phyloP scores from a whole-genome alignment of 2,113 vertebrate species.

The Tragelaphus buxtoni region DNA sequence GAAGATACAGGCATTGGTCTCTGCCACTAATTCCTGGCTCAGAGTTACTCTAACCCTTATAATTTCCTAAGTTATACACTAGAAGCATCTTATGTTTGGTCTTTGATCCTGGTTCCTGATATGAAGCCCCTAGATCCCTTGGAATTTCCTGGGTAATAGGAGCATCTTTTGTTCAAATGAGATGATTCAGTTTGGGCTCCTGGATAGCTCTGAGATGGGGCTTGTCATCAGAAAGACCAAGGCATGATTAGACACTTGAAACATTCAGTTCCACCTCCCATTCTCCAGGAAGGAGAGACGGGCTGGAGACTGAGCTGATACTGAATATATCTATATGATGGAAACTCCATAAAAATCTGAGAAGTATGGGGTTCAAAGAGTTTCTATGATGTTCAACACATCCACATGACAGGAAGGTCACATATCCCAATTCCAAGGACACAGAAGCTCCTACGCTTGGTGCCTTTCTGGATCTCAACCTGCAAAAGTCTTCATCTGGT shows the following conservation, averaged over 20 bases:
- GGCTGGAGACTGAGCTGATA: not conserved
- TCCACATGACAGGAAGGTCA: not conserved
- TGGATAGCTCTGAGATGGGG: not conserved
- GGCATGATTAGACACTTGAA: not conserved
- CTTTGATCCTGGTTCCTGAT: not conserved
- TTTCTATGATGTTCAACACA: not conserved
- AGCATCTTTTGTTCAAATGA: not conserved
- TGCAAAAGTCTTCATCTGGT: not conserved
- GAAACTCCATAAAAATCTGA: not conserved
- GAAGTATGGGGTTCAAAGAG: not conserved
- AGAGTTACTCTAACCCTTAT: not conserved
- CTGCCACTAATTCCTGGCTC: not conserved
- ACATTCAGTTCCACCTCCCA: not conserved
- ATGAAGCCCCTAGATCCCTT: not conserved
- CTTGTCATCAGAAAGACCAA: not conserved
- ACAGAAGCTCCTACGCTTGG: not conserved
- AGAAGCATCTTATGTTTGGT: not conserved
- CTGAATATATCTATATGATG: not conserved
- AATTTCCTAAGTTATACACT: not conserved
- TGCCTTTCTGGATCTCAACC: not conserved
- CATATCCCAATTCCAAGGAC: not conserved
- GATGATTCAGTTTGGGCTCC: not conserved
- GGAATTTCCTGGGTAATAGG: not conserved
- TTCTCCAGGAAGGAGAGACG: not conserved
- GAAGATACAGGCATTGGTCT: not conserved